phyloP scores from a whole-genome alignment of 2,113 vertebrate species.

The Halichoerus grypus region DNA sequence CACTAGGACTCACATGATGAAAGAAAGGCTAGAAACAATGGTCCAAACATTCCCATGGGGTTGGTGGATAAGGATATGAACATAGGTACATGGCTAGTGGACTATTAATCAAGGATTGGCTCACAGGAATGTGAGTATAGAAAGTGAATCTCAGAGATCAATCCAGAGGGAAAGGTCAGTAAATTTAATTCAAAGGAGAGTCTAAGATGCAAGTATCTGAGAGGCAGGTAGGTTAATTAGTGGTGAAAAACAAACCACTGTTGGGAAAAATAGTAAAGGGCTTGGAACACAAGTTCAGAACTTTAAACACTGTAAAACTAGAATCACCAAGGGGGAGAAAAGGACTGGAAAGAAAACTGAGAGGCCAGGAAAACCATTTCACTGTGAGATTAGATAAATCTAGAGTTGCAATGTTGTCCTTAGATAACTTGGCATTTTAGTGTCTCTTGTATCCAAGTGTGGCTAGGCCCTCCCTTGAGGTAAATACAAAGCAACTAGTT shows the following conservation, averaged over 20 bases:
- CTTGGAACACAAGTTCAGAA: background rate
- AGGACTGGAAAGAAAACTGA: slow-evolving; percentile 13
- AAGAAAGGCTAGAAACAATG: slow-evolving; percentile 34
- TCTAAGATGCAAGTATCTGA: background rate
- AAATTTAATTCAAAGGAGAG: background rate
- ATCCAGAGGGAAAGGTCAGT: background rate
- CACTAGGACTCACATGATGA: background rate
- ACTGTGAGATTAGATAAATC: background rate
- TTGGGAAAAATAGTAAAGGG: background rate
- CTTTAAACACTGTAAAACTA: slow-evolving; percentile 46
- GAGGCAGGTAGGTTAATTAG: background rate
- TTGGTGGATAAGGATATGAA: background rate
- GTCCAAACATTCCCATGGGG: background rate
- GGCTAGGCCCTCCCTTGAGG: background rate
- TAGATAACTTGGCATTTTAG: slow-evolving; percentile 38
- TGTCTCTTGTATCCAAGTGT: background rate
- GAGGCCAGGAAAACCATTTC: slow-evolving; percentile 24
- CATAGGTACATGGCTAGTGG: background rate
- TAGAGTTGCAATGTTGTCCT: background rate
- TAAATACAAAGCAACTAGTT: slow-evolving; percentile 57
- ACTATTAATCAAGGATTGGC: background rate
- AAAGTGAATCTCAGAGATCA: slow-evolving; percentile 27
- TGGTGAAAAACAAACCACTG: slow-evolving; percentile 19
- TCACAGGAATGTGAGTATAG: slow-evolving; percentile 19
- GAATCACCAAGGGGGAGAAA: slow-evolving; percentile 42